Percentiles rank a stretch among this genome's conserved stretches.
These are phyloP conservation scores for Tenualosa thibaudeaui DNA, from an alignment of 2,797 vertebrate species.

Conservation along the genomic window DNA sequence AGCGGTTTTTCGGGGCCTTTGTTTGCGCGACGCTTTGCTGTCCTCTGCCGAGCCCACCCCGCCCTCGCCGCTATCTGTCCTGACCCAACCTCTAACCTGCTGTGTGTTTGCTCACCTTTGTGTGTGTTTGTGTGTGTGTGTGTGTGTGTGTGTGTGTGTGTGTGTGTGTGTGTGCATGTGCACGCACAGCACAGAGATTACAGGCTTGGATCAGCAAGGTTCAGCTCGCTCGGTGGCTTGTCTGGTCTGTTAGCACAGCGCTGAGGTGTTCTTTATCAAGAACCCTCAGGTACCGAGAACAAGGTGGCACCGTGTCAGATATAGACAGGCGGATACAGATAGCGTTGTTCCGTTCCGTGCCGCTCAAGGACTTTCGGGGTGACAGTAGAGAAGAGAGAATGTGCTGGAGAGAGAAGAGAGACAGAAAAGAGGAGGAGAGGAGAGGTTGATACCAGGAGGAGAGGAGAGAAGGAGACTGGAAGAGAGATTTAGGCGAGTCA, in stretches of 20 bases:
- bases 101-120: slow-evolving; percentile 73
- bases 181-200: slow-evolving; percentile 67
- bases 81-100: slow-evolving; percentile 69
- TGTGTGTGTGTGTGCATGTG: slow-evolving; percentile 40
- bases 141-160: slow-evolving; percentile 4
- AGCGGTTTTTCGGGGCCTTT: slow-evolving; percentile 56
- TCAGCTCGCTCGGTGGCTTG: slow-evolving; percentile 61
- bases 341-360: neutral
- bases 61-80: slow-evolving; percentile 72
- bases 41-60: slow-evolving; percentile 65
- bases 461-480: neutral
- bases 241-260: slow-evolving; percentile 68
- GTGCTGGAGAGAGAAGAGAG: neutral
- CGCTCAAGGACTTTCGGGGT: neutral
- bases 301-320: neutral
- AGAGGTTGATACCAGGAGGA: neutral
- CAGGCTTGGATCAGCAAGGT: slow-evolving; percentile 54
- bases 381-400: neutral
- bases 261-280: slow-evolving; percentile 67
- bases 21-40: slow-evolving; percentile 61
- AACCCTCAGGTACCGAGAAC: neutral
- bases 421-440: neutral
- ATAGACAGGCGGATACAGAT: neutral
- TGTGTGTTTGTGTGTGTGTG: slow-evolving; percentile 12
- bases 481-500: neutral